Conservation (phyloP, 2,888 invertebrate species). For the Beris chalybata region DNA sequence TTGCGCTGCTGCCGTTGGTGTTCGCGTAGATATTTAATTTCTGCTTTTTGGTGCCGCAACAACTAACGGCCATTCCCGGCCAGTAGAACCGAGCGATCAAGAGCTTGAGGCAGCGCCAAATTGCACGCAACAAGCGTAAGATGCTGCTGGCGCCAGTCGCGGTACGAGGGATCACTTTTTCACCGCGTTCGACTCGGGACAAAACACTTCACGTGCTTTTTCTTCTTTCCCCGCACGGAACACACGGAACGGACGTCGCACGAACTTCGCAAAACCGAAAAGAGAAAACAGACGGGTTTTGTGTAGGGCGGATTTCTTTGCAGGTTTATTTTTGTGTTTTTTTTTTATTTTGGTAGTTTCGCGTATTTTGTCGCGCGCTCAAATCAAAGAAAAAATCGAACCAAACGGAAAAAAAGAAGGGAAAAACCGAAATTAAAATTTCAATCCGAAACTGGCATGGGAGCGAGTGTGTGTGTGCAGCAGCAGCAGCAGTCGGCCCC, state of each 20-base stretch:
- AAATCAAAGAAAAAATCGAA: background rate
- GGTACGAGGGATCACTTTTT: slow-evolving; percentile 12
- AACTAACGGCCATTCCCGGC: slow-evolving; percentile 77
- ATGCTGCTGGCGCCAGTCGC: background rate
- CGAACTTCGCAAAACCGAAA: background rate
- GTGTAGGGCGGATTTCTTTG: background rate
- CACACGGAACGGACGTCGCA: background rate
- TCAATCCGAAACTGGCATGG: slow-evolving; percentile 18
- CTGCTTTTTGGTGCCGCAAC: slow-evolving; percentile 90
- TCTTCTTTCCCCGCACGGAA: too few species aligned
- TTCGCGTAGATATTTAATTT: slow-evolving; percentile 70
- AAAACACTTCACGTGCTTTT: too few species aligned
- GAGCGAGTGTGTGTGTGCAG: slow-evolving; percentile 19
- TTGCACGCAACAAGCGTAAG: slow-evolving; percentile 10
- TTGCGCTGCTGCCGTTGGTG: slow-evolving; percentile 33
- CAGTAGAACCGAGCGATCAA: background rate
- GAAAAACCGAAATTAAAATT: slow-evolving; percentile 20
- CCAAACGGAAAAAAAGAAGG: slow-evolving; percentile 12
- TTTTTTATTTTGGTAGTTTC: background rate
- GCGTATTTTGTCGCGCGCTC: background rate
- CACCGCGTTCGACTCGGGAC: slow-evolving; percentile 1
- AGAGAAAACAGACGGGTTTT: background rate
- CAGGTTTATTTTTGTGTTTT: slow-evolving; percentile 3
- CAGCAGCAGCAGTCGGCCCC: slow-evolving; percentile 6
- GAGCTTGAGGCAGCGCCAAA: slow-evolving; percentile 17